phyloP scores from a whole-genome alignment of 2,888 invertebrate species.

The Charanyca ferruginea region DNA sequence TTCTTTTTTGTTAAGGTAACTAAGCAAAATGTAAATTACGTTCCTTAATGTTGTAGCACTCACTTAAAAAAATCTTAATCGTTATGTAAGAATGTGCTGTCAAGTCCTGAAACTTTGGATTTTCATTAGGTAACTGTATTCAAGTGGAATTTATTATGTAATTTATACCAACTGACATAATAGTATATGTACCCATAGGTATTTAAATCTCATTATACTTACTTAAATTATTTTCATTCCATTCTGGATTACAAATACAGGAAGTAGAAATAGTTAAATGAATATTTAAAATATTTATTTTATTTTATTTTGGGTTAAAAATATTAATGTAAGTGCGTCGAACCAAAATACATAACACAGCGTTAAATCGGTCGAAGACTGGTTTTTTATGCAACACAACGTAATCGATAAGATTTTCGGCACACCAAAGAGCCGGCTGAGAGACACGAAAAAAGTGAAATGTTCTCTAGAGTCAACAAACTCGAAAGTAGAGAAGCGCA shows the following conservation, averaged over 20 bases:
- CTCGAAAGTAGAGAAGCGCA: slow-evolving; percentile 75
- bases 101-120: background rate
- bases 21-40: too few species aligned
- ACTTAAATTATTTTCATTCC: background rate
- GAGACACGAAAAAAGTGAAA: slow-evolving; percentile 78
- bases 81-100: background rate
- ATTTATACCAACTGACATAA: background rate
- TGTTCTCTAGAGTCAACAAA: slow-evolving; percentile 75
- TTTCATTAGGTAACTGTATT: background rate
- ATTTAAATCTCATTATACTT: background rate
- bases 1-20: slow-evolving; percentile 14
- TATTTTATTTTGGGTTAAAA: slow-evolving; percentile 19
- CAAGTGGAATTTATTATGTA: background rate
- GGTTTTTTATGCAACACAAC: slow-evolving; percentile 71
- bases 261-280: background rate
- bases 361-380: slow-evolving; percentile 58
- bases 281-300: background rate
- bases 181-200: background rate
- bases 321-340: slow-evolving; percentile 29
- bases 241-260: slow-evolving; percentile 5
- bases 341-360: slow-evolving; percentile 54
- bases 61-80: too few species aligned
- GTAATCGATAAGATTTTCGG: slow-evolving; percentile 73
- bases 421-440: slow-evolving; percentile 64
- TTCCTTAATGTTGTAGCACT: too few species aligned